Conservation (phyloP, 2,797 vertebrate genomes). For the Epinephelus malabaricus region DNA sequence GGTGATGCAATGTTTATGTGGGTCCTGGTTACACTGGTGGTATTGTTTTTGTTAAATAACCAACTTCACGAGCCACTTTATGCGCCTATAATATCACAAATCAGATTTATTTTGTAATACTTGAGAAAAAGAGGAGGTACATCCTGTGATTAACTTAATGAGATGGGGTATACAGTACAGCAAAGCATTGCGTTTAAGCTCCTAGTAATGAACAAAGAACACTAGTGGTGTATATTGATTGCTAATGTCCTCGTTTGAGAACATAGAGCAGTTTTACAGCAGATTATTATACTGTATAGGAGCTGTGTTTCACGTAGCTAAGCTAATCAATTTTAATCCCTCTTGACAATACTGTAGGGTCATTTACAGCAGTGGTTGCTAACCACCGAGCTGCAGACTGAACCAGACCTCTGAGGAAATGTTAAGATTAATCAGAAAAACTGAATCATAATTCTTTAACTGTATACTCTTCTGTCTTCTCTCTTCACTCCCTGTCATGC, state of each 20-base stretch:
- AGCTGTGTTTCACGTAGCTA: conserved; percentile 65
- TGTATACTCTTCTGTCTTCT: neutral
- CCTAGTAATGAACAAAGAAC: conserved; percentile 58
- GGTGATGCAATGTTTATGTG: conserved; percentile 32
- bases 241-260: conserved; percentile 45
- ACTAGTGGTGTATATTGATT: conserved; percentile 31
- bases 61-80: neutral
- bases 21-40: conserved; percentile 17
- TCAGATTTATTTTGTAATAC: conserved; percentile 32
- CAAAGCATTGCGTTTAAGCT: conserved; percentile 11
- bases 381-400: conserved; percentile 12
- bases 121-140: neutral
- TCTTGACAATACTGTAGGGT: conserved; percentile 66
- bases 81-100: conserved; percentile 3
- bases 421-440: conserved; percentile 13
- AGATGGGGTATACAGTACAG: neutral
- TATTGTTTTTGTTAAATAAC: conserved; percentile 31
- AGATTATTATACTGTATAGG: conserved; percentile 65
- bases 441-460: neutral
- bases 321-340: conserved; percentile 81
- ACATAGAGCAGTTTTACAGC: conserved; percentile 47
- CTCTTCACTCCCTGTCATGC: neutral
- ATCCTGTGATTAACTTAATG: neutral
- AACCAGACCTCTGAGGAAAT: conserved; percentile 14
- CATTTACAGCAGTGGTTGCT: conserved; percentile 50